Evolutionary conservation across 2,113 vertebrate genomes (phyloP).

Genomic region (Xenopus borealis): DNA sequence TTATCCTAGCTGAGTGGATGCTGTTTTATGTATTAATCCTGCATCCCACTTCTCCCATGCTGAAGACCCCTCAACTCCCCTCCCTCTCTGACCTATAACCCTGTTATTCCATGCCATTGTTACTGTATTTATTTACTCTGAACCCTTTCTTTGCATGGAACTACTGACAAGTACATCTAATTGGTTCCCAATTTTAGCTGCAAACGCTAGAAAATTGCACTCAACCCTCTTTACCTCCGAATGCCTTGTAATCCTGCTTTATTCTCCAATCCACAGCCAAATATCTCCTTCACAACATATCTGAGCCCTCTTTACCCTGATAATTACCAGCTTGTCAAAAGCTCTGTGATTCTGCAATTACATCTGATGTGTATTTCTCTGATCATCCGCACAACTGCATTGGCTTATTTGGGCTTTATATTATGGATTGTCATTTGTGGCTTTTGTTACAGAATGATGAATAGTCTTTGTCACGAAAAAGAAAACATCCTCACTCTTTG

Average conservation of each 20-base stretch:
- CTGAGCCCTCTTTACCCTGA: constrained; percentile 30
- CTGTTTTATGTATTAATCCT: constrained; percentile 10
- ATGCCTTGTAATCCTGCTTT: constrained; percentile 21
- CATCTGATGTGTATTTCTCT: constrained; percentile 33
- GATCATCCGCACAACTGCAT: constrained; percentile 19
- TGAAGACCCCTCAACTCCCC: constrained; percentile 17
- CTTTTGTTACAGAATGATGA: too few species aligned
- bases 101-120: constrained; percentile 46
- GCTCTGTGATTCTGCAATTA: constrained; percentile 33
- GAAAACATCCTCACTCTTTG: too few species aligned
- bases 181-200: constrained; percentile 33
- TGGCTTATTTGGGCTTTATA: not conserved
- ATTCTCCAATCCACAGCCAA: constrained; percentile 4
- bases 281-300: constrained; percentile 27
- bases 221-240: constrained; percentile 21
- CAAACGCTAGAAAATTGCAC: constrained; percentile 37
- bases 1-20: constrained; percentile 22
- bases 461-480: too few species aligned
- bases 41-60: constrained; percentile 12
- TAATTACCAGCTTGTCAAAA: constrained; percentile 40
- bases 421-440: too few species aligned
- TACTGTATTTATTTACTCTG: constrained; percentile 39
- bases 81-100: constrained; percentile 29
- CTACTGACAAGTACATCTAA: constrained; percentile 39
- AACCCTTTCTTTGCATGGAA: constrained; percentile 38